Base-by-base conservation (phyloP, 2,797 vertebrate species). In the Ispidina picta region DNA sequence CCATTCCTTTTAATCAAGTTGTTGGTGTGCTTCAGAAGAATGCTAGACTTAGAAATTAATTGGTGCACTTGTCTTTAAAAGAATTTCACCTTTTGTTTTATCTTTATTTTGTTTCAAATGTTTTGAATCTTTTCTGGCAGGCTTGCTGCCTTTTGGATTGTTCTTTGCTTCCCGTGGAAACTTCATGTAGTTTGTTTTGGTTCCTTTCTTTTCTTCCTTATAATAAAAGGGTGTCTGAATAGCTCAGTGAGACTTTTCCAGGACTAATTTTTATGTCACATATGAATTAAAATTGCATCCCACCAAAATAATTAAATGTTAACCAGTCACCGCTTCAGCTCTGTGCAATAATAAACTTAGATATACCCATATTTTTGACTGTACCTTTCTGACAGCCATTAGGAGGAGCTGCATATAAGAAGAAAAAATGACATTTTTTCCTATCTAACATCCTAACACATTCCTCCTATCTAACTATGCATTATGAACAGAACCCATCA, bases 161-260 rank as follows among this genome's bases (percentile, higher is more conserved):
- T 89, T 83, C 84, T 94, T 81, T 85, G 22, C 59, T 95, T 95
- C 90, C 92, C 15, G n/a, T 93, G 93, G 90, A 94, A 94, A 94
- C 19, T 90, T 83, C 25, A 29, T 1, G 31, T 28, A 44, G 25
- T 59, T 90, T 90, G 54, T 93, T 95, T 93, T 55, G 15, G 46
- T 87, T 83, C 37, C 37, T 89, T 95, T 92, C 37, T 80, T 76
- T 89, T 68, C 33, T 63, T 68, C 15, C 20, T 83, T 79, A 28
- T 33, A 74, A 72, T 62, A 80, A 80, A 80, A 58, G 8, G 2
- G 10, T 77, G 51, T 51, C 43, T 92, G 62, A 74, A 80, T 19
- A 69, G 22, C 18, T 39, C 76, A 62, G 54, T 1, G 5, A 80
- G 43, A 43, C 23, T 89, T 89, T 92, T 92, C 48, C 63, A 55